Percentiles rank a stretch among this genome's conserved stretches.
Conservation (phyloP, 37 sponge, comb jelly and placozoan genomes). For the Theonella swinhoei region DNA sequence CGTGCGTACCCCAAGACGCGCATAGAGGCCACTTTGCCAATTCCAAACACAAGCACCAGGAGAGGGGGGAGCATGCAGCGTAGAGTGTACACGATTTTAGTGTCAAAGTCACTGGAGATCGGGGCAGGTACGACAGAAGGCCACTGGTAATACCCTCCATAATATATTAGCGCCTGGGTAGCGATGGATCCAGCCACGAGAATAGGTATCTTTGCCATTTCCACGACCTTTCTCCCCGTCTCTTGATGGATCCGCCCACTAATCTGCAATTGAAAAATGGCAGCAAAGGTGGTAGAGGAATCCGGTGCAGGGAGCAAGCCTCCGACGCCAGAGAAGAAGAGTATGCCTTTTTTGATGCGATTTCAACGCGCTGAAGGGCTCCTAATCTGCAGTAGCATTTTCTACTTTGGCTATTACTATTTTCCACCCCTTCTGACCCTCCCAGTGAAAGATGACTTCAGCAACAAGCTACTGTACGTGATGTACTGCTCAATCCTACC, state of each 20-base stretch:
- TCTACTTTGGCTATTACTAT: conserved; percentile 11
- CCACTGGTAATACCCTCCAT: conserved; percentile 41
- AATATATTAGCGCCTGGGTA: conserved; percentile 8
- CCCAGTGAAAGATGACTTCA: conserved; percentile 2
- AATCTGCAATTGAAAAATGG: neutral
- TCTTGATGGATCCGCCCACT: neutral
- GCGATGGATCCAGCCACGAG: neutral
- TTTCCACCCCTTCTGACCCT: conserved; percentile 2
- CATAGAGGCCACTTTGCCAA: neutral
- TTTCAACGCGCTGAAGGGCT: neutral
- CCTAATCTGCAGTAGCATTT: neutral
- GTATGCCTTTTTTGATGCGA: neutral
- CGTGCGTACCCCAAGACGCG: neutral
- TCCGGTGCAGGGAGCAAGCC: too few species aligned
- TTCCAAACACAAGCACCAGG: conserved; percentile 19
- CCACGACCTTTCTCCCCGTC: too few species aligned
- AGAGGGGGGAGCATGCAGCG: conserved; percentile 44
- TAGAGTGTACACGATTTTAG: conserved; percentile 33
- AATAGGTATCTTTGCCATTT: too few species aligned
- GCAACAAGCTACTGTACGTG: conserved; percentile 13
- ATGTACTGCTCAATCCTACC: conserved; percentile 17
- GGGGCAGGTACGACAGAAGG: conserved; percentile 57
- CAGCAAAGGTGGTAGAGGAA: too few species aligned
- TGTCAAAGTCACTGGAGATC: conserved; percentile 11
- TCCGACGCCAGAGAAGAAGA: neutral